Evolutionary conservation across 2,888 invertebrate genomes (phyloP).

Genomic region (Hypolimnas misippus): DNA sequence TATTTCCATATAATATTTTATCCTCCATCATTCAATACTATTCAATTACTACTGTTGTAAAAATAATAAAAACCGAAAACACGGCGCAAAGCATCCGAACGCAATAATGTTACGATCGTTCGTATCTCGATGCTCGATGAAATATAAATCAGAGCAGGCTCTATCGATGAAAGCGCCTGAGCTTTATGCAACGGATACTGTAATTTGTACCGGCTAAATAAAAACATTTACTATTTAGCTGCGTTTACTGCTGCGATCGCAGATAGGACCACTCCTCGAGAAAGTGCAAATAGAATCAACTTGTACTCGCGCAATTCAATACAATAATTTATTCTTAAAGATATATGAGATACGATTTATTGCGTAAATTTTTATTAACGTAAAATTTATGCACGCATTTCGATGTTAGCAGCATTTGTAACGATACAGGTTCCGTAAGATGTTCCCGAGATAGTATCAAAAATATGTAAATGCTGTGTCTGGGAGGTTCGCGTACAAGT

Average conservation of each 20-base stretch:
- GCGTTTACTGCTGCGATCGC: constrained; percentile 74
- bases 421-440: constrained; percentile 44
- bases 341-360: constrained; percentile 34
- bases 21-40: background rate
- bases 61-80: constrained; percentile 3
- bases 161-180: constrained; percentile 64
- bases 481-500: constrained; percentile 34
- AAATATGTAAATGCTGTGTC: constrained; percentile 48
- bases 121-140: constrained; percentile 52
- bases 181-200: constrained; percentile 71
- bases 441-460: constrained; percentile 47
- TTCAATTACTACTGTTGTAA: background rate
- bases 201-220: constrained; percentile 57
- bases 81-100: constrained; percentile 43
- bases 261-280: constrained; percentile 60
- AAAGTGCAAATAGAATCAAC: constrained; percentile 50
- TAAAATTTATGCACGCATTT: constrained; percentile 32
- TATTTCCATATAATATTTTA: background rate
- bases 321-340: constrained; percentile 7
- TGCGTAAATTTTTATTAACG: constrained; percentile 41
- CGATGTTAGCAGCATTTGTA: constrained; percentile 37
- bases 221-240: constrained; percentile 72
- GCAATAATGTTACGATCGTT: constrained; percentile 29
- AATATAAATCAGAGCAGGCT: constrained; percentile 76
- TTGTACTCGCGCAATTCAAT: constrained; percentile 17